Base-by-base conservation (phyloP, 2,888 invertebrate genomes). In the Epiblema foenella region DNA sequence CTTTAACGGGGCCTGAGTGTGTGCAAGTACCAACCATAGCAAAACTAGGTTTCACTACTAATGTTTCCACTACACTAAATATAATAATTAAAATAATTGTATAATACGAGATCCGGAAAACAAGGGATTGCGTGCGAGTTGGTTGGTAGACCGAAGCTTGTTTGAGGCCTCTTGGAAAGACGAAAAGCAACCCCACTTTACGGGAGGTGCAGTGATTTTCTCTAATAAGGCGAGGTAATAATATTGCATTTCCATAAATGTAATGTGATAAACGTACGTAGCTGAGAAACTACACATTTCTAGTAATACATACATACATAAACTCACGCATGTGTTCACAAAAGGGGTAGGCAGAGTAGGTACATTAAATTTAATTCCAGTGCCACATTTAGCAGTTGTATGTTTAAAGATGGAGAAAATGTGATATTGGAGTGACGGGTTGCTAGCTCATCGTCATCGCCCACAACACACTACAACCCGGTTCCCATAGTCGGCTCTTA, bases 41-140 rank as follows among this genome's bases (percentile, higher is more conserved):
- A 8, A 24, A 54, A 20, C 20, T 54, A 20, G 24, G 52, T 54
- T 24, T 54, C 20, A 20, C 24, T 11, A 7, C n/a, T 46, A 1
- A n/a, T 46, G 8, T 46, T 46, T n/a, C n/a, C 46, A 46, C 15
- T 46, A 12, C 15, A 46, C 15, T 12, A 46, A n/a, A 46, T n/a
- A n/a, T 46, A 46, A 46, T n/a, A 46, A 46, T 46, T 46, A 46
- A 46, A n/a, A 46, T 46, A 46, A 46, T 46, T 46, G 46, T 46
- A 46, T 15, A n/a, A 42, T 46, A 46, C n/a, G 46, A 46, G 46
- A n/a, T 46, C 46, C 46, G 46, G n/a, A 7, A 46, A 46, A 7
- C 33, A 33, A 12, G 42, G 46, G 46, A n/a, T 46, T 46, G n/a
- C 46, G 46, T 46, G 46, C 46, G 33, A 33, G 46, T 15, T 46